Conservation (phyloP, 2,888 invertebrate species). For the Aromia moschata region DNA sequence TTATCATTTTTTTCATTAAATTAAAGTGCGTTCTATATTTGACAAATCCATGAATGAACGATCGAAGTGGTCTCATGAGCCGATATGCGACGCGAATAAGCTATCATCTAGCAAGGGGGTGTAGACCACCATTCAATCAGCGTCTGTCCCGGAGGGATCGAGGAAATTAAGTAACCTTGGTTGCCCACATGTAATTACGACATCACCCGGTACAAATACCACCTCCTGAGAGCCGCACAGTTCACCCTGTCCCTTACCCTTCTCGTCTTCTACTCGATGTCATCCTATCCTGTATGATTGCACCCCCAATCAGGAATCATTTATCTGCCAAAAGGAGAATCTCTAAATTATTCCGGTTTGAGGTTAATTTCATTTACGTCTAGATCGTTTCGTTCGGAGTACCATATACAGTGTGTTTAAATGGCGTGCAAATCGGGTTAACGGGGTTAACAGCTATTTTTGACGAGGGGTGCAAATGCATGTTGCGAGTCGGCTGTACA, state of each 20-base stretch:
- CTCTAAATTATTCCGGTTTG: slow-evolving; percentile 29
- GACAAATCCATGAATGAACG: slow-evolving; percentile 29
- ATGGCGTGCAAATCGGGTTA: no score
- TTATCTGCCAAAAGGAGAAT: slow-evolving; percentile 45
- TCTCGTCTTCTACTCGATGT: slow-evolving; percentile 32
- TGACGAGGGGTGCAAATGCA: no score
- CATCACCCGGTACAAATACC: slow-evolving; percentile 53
- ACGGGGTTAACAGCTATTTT: no score
- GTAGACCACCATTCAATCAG: slow-evolving; percentile 57
- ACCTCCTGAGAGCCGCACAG: slow-evolving; percentile 44
- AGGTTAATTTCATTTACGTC: slow-evolving; percentile 25
- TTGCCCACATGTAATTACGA: slow-evolving; percentile 58
- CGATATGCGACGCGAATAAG: slow-evolving; percentile 39
- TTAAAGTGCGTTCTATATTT: slow-evolving; percentile 24
- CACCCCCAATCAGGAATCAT: slow-evolving; percentile 49
- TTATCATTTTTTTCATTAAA: slow-evolving; percentile 7
- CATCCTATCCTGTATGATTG: slow-evolving; percentile 46
- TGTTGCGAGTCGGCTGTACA: no score
- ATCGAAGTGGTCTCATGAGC: slow-evolving; percentile 38
- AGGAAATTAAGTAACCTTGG: slow-evolving; percentile 60
- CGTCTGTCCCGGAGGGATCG: slow-evolving; percentile 56
- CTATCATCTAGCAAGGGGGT: slow-evolving; percentile 39
- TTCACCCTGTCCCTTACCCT: slow-evolving; percentile 23
- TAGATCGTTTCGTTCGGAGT: neutral
- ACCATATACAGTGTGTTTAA: no score